Base-by-base conservation (phyloP, 2,888 invertebrate genomes). In the Protodeltote pygarga region DNA sequence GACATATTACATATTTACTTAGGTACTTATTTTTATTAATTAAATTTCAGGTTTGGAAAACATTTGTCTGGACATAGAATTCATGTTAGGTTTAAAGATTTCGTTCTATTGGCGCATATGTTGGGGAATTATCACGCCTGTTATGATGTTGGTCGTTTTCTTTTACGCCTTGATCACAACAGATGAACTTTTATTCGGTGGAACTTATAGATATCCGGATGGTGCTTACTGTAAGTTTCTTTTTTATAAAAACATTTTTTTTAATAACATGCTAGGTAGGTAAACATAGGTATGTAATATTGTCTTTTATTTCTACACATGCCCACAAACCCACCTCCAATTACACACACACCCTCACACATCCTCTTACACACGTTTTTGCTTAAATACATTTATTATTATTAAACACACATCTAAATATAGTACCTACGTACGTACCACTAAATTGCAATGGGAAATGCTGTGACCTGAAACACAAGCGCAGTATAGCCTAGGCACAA, bases 41-140 rank as follows among this genome's bases (percentile, higher is more conserved):
- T 23, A 4, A 32, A 10, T 79, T 79, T 6, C 65, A 90, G 90
- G 90, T 49, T 67, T 89, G 49, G 90, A 91, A 48, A 91, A 91
- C 58, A 53, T 90, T 40, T 88, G 89, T 31, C 37, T 86, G 33
- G 97, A 97, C 71, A 90, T 96, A 37, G 96, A 97, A 79, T 97
- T 94, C 76, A 97, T 97, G 97, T 83, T 96, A 62, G 94, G 95
- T 2, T 86, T 91, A 15, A 94, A 94, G 79, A 94, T 74, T 0
- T 93, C 95, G 0, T 78, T 94, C 54, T 97, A 96, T 77, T 97
- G 97, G 97, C 93, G 96, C 47, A 71, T 95, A 13, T 96, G 96
- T 68, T 97, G 97, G 97, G 92, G 93, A 0, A 71, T 96, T 3
- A 72, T 96, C 2, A 96, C 96, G 0, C 97, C 97, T 0, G 44